These are phyloP conservation scores for Drosophila takahashii DNA, from an alignment of 1,140 invertebrate genomes.

Conservation along the genomic window DNA sequence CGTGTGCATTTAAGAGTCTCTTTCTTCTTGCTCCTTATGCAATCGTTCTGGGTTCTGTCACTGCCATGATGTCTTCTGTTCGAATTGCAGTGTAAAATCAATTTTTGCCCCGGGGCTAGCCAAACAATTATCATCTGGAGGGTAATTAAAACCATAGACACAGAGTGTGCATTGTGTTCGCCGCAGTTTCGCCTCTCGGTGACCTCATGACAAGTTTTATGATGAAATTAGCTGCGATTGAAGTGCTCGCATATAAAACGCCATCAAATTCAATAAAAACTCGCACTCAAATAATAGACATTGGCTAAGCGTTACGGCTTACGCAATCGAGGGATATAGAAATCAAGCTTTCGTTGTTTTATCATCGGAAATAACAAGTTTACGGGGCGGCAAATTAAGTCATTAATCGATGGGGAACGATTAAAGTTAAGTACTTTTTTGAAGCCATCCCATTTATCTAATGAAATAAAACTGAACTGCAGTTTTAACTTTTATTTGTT, in stretches of 20 bases:
- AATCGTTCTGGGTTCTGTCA: constrained; percentile 27
- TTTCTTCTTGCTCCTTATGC: constrained; percentile 35
- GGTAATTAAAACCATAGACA: constrained; percentile 35
- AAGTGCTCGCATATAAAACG: constrained; percentile 43
- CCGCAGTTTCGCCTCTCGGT: constrained; percentile 21
- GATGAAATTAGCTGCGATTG: constrained; percentile 60
- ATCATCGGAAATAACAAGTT: constrained; percentile 28
- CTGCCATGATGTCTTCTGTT: constrained; percentile 5
- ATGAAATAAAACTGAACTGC: neutral
- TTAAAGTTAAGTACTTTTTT: neutral
- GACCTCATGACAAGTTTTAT: constrained; percentile 56
- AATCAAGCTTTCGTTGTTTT: constrained; percentile 7
- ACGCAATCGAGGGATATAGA: constrained; percentile 35
- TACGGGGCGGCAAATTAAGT: constrained; percentile 23
- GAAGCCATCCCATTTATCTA: neutral
- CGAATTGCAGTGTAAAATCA: constrained; percentile 15
- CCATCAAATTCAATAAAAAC: constrained; percentile 54
- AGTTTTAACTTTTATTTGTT: too few species aligned
- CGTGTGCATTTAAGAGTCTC: constrained; percentile 30
- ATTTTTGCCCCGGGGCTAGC: constrained; percentile 1
- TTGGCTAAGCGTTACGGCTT: constrained; percentile 16
- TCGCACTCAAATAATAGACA: constrained; percentile 19
- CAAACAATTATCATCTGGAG: constrained; percentile 27
- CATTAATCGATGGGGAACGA: neutral
- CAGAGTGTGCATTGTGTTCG: constrained; percentile 5